Evolutionary conservation across 53 echinoderm and acorn worm species (phyloP).

Genomic region (Astropecten irregularis): DNA sequence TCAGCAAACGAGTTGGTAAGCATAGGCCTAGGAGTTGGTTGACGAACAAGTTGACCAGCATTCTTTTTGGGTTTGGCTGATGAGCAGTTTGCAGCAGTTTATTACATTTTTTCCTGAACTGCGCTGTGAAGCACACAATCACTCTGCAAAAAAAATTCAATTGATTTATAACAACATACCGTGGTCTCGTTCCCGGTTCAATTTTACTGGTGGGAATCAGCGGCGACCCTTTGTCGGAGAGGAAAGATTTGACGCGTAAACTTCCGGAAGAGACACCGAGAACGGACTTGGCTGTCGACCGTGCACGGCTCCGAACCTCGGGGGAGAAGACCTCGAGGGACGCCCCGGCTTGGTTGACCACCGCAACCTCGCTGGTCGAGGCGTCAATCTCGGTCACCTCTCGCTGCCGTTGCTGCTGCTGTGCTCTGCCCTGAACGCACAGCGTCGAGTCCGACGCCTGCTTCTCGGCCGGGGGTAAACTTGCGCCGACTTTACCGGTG

Average conservation of each 20-base stretch:
- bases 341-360: not conserved
- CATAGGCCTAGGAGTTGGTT: no score
- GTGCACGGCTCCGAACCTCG: not conserved
- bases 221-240: constrained; percentile 10
- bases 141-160: no score
- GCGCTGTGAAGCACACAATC: no score
- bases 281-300: not conserved
- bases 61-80: no score
- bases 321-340: not conserved
- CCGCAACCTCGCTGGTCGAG: constrained; percentile 12
- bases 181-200: constrained; percentile 26
- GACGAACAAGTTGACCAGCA: no score
- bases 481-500: no score
- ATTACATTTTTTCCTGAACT: no score
- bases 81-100: no score
- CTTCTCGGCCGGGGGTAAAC: constrained; percentile 5
- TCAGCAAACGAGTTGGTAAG: no score
- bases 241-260: constrained; percentile 18
- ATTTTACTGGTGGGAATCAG: constrained; percentile 26
- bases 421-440: not conserved
- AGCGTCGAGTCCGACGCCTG: constrained; percentile 14
- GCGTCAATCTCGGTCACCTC: constrained; percentile 9
- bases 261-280: constrained; percentile 2
- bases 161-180: no score
- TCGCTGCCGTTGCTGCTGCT: no score